These are phyloP conservation scores for Hololepta plana DNA, from an alignment of 2,888 invertebrate species.

Conservation along the genomic window DNA sequence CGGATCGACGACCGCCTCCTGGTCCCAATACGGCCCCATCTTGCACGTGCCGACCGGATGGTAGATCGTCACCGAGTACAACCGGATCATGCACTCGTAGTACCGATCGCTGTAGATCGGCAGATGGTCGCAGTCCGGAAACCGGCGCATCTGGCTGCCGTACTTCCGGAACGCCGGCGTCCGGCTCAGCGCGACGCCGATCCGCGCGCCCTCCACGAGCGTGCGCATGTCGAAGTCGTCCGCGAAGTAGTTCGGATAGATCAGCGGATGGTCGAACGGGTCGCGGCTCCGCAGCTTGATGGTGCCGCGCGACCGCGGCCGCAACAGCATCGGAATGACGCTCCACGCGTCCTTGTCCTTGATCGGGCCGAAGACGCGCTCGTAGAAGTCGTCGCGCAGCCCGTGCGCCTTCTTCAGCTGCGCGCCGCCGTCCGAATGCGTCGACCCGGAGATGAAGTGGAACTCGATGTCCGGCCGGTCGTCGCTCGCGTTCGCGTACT, in stretches of 20 bases:
- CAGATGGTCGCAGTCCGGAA: conserved; percentile 58
- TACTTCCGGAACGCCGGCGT: conserved; percentile 59
- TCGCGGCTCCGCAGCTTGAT: conserved; percentile 66
- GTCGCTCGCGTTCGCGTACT: conserved; percentile 57
- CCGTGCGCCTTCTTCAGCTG: conserved; percentile 69
- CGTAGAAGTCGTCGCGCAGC: conserved; percentile 53
- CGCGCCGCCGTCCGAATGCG: conserved; percentile 70
- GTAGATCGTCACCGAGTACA: conserved; percentile 72
- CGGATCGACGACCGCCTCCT: conserved; percentile 66
- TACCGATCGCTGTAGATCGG: conserved; percentile 53
- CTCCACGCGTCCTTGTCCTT: conserved; percentile 67
- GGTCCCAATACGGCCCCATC: conserved; percentile 80
- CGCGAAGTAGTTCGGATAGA: conserved; percentile 80
- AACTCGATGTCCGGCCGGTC: conserved; percentile 84
- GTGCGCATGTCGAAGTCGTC: conserved; percentile 65
- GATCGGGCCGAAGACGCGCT: conserved; percentile 54
- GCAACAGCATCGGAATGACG: conserved; percentile 63
- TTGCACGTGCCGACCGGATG: conserved; percentile 78
- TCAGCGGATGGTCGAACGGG: conserved; percentile 75
- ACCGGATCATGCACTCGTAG: conserved; percentile 74
- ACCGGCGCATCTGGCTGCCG: conserved; percentile 54
- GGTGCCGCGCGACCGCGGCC: conserved; percentile 69
- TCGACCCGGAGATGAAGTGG: conserved; percentile 74
- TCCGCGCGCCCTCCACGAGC: conserved; percentile 71
- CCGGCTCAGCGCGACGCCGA: conserved; percentile 60